A percentile compares a stretch with the other conserved stretches of the same genome.
These are phyloP conservation scores for Sebastes ruberrimus DNA, from an alignment of 2,797 vertebrate species.

Conservation along the genomic window DNA sequence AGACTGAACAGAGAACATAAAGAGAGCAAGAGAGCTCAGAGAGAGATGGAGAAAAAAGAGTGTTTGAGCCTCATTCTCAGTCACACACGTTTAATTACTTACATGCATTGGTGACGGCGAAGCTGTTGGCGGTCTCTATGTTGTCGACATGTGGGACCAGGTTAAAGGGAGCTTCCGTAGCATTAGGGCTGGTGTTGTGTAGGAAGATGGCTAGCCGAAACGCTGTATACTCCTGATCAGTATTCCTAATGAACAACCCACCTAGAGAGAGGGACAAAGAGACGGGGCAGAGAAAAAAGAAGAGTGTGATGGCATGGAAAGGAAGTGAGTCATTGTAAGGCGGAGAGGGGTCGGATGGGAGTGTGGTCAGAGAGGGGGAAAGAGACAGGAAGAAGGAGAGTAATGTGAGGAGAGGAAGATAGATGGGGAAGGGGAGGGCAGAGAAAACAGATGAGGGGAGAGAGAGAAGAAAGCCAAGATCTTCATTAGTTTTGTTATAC, in stretches of 20 bases:
- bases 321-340: constrained; percentile 61
- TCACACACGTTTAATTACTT: constrained; percentile 77
- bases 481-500: constrained; percentile 71
- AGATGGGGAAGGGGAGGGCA: constrained; percentile 33
- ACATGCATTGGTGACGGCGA: constrained; percentile 99
- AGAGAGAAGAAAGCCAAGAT: constrained; percentile 58
- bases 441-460: constrained; percentile 41
- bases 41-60: background rate
- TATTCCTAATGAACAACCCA: constrained; percentile 99
- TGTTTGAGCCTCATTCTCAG: background rate
- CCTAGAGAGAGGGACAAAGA: constrained; percentile 67
- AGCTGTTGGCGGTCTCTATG: constrained; percentile 99
- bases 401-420: constrained; percentile 30
- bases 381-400: constrained; percentile 23
- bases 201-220: constrained; percentile 99
- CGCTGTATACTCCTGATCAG: constrained; percentile 99
- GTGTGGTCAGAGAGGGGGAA: constrained; percentile 5
- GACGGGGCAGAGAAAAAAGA: constrained; percentile 12
- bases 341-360: constrained; percentile 16
- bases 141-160: constrained; percentile 99
- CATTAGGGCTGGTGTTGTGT: constrained; percentile 99
- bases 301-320: constrained; percentile 39
- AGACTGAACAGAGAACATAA: background rate
- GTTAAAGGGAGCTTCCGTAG: constrained; percentile 98
- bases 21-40: background rate